Conservation (phyloP, 1,140 invertebrate species). For the Adelges cooleyi region DNA sequence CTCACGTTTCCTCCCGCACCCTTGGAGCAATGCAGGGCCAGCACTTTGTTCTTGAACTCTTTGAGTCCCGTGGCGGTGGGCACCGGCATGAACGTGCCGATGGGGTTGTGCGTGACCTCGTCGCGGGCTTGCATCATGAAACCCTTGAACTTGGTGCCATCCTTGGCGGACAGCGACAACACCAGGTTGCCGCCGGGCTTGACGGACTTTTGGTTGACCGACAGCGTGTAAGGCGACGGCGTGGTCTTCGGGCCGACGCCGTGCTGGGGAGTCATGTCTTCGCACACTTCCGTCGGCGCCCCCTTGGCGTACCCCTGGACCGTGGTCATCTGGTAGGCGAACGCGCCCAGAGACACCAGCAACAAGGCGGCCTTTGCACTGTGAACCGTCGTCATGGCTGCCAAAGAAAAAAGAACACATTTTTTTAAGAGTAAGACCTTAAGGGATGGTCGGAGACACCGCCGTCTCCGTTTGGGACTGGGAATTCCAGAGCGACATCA, state of each 20-base stretch:
- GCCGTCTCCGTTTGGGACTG: too few relatives aligned
- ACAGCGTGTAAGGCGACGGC: constrained; percentile 41
- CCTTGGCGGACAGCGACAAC: constrained; percentile 39
- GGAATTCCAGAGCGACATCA: too few relatives aligned
- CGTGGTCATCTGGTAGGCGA: background rate
- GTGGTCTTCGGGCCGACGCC: constrained; percentile 38
- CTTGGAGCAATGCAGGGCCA: background rate
- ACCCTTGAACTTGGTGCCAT: constrained; percentile 40
- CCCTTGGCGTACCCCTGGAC: constrained; percentile 35
- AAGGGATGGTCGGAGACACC: too few relatives aligned
- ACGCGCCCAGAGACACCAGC: background rate
- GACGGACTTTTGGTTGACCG: constrained; percentile 40
- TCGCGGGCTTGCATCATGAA: constrained; percentile 43
- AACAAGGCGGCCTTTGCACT: constrained; percentile 6
- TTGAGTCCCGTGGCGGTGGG: constrained; percentile 33
- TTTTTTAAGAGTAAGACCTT: too few relatives aligned
- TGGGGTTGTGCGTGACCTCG: constrained; percentile 36
- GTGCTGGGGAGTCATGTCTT: constrained; percentile 43
- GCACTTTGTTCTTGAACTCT: background rate
- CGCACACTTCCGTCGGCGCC: constrained; percentile 42
- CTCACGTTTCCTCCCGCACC: background rate
- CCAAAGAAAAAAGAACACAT: too few relatives aligned
- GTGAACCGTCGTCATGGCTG: background rate
- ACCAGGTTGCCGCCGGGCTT: constrained; percentile 35
- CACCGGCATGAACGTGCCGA: constrained; percentile 40